Conservation (phyloP, 2,797 vertebrate species). For the Podarcis lilfordi region DNA sequence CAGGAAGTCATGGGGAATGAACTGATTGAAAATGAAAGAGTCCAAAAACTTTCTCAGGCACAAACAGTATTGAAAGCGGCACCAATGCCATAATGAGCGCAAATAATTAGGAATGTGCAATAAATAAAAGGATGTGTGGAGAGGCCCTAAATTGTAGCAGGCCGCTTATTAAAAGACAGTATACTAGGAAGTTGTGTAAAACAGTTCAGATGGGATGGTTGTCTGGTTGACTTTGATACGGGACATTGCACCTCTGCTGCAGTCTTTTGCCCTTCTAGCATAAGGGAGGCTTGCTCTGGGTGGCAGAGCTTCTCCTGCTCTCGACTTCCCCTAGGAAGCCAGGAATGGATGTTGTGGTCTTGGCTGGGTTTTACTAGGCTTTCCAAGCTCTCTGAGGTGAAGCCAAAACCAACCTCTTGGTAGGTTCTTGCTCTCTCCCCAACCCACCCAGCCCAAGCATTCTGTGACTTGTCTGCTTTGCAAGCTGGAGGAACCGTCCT, state of each 20-base stretch:
- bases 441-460: background rate
- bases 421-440: background rate
- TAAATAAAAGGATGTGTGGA: no score
- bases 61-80: no score
- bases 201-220: background rate
- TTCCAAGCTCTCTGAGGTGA: background rate
- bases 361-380: background rate
- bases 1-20: no score
- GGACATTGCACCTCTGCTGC: background rate
- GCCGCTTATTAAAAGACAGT: no score
- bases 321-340: slow-evolving; percentile 1
- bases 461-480: accelerated
- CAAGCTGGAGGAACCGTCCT: background rate
- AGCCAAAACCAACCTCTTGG: background rate
- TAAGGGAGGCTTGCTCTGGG: background rate
- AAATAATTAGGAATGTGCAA: no score
- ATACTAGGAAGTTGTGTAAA: background rate
- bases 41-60: no score
- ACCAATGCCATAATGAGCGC: no score
- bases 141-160: background rate
- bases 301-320: background rate
- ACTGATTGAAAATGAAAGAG: no score
- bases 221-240: no score
- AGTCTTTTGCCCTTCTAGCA: background rate
- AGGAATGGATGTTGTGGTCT: background rate